Conservation (phyloP, 2,113 vertebrate genomes). For the Anthoscopus minutus region DNA sequence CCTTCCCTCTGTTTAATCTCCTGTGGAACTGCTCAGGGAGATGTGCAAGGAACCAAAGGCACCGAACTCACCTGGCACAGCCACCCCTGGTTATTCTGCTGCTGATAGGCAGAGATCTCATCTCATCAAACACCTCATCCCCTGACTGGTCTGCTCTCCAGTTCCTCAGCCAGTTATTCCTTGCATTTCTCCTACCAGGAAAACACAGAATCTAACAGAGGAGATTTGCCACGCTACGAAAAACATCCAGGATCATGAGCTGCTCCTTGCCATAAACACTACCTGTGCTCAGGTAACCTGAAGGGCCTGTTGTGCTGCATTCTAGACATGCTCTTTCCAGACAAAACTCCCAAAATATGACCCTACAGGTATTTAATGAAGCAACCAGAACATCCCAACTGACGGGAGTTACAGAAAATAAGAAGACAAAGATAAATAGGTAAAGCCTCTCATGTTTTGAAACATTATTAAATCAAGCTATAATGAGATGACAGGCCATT, state of each 20-base stretch:
- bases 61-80: neutral
- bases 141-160: neutral
- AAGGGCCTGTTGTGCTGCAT: constrained; percentile 33
- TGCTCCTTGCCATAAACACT: neutral
- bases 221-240: constrained; percentile 27
- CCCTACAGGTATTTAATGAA: constrained; percentile 29
- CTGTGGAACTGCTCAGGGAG: neutral
- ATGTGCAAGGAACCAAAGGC: neutral
- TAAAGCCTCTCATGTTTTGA: neutral
- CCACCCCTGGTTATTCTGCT: neutral
- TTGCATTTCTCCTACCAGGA: neutral
- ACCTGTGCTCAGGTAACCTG: constrained; percentile 29
- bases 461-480: neutral
- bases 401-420: neutral
- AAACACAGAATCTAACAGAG: neutral
- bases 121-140: neutral
- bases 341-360: constrained; percentile 58
- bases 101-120: neutral
- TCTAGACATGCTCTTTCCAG: constrained; percentile 53
- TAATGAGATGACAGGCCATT: neutral
- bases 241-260: constrained; percentile 42
- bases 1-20: neutral
- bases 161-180: neutral
- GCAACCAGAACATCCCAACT: constrained; percentile 24
- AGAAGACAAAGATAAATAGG: neutral